phyloP scores from a whole-genome alignment of 2,797 vertebrate genomes.

The Pipistrellus pipistrellus region DNA sequence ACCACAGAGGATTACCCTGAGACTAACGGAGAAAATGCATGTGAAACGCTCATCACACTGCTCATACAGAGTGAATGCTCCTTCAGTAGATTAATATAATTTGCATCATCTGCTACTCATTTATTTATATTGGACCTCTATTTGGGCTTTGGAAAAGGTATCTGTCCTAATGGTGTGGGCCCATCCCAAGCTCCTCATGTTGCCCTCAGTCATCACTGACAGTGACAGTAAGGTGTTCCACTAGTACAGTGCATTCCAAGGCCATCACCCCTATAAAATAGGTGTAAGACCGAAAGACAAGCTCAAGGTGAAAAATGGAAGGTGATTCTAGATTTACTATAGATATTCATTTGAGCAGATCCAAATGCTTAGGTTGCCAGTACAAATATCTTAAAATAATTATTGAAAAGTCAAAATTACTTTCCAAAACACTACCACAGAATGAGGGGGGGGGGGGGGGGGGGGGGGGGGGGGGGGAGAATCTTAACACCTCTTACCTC shows the following conservation, averaged over 20 bases:
- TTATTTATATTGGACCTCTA: background rate
- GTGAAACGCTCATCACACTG: rapidly evolving
- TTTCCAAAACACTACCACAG: conserved; percentile 50
- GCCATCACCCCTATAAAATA: background rate
- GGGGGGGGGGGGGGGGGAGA: no score
- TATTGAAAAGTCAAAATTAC: conserved; percentile 64
- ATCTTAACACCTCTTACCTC: conserved; percentile 50
- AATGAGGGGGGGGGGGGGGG: no score
- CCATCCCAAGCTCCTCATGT: background rate
- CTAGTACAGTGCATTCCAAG: background rate
- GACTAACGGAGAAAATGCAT: background rate
- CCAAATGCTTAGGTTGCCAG: background rate
- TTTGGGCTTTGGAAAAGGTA: background rate
- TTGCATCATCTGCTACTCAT: background rate
- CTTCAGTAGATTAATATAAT: background rate
- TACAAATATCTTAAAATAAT: conserved; percentile 68
- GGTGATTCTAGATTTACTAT: background rate
- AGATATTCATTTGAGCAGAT: background rate
- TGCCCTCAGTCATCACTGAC: background rate
- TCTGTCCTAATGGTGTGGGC: background rate
- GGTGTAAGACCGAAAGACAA: background rate
- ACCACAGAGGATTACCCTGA: background rate
- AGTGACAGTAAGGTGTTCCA: background rate
- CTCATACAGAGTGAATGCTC: background rate
- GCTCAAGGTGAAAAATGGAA: background rate